Percentiles rank a stretch among this genome's conserved stretches.
Conservation (phyloP, 2,888 invertebrate species). For the Limnephilus rhombicus region DNA sequence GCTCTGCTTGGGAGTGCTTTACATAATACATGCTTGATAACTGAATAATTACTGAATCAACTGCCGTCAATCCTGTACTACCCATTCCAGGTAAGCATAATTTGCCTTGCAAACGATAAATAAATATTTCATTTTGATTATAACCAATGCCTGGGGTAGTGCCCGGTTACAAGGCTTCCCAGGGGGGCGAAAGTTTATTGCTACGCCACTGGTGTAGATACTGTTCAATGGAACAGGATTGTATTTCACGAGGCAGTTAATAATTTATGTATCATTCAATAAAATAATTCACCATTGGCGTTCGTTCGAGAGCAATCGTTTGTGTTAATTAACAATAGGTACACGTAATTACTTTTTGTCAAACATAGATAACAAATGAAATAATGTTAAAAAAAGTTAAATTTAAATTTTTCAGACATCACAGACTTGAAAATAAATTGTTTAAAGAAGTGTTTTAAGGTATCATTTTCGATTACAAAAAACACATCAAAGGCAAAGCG, state of each 20-base stretch:
- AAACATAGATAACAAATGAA: not conserved
- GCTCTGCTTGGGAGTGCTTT: too few relatives aligned
- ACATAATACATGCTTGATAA: not conserved
- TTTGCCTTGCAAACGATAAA: not conserved
- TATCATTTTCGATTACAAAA: not conserved
- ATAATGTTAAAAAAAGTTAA: not conserved
- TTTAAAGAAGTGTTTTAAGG: too few relatives aligned
- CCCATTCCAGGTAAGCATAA: not conserved
- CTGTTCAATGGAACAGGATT: not conserved
- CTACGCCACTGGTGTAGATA: not conserved
- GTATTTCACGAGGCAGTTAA: not conserved
- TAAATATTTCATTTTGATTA: not conserved
- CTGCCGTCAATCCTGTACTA: not conserved
- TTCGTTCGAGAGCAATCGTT: not conserved
- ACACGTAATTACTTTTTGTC: not conserved
- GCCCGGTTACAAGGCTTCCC: not conserved
- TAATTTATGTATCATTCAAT: not conserved
- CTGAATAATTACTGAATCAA: not conserved
- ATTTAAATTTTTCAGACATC: not conserved
- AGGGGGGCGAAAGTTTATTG: not conserved
- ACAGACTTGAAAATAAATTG: too few relatives aligned
- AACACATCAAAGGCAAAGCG: not conserved
- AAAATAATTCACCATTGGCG: not conserved
- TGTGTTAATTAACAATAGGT: not conserved
- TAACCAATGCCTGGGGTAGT: not conserved